phyloP scores from a whole-genome alignment of 1,140 invertebrate species.

The Lepidurus apus region DNA sequence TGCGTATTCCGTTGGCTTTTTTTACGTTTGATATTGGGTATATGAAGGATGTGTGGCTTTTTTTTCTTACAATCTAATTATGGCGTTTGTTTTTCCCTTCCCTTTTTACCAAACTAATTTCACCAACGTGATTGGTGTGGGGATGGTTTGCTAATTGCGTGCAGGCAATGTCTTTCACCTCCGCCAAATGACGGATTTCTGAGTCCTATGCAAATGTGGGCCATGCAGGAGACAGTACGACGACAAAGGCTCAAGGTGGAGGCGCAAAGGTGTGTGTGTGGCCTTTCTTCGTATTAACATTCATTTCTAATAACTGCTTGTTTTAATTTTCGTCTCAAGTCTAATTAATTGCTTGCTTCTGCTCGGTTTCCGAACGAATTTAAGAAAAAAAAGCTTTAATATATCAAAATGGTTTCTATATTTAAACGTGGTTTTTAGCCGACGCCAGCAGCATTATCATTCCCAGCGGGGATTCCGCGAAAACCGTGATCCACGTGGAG shows the following conservation, averaged over 20 bases:
- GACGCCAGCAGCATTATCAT: conserved; percentile 66
- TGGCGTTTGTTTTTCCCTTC: not conserved
- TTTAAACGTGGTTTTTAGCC: conserved; percentile 47
- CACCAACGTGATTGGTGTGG: not conserved
- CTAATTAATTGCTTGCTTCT: conserved; percentile 29
- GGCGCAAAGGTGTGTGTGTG: conserved; percentile 52
- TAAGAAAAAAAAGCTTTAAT: not conserved
- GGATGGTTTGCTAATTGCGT: conserved; percentile 37
- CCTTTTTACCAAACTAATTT: not conserved
- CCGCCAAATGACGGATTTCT: conserved; percentile 49
- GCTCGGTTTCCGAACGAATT: conserved; percentile 24
- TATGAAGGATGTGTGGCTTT: not conserved
- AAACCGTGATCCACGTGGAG: conserved; percentile 44
- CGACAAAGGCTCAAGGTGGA: conserved; percentile 63
- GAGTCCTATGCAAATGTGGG: conserved; percentile 59
- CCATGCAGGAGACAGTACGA: conserved; percentile 64
- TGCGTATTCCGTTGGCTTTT: not conserved
- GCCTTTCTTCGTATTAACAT: not conserved
- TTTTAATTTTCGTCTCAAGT: not conserved
- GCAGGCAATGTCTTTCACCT: conserved; percentile 37
- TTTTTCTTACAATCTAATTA: not conserved
- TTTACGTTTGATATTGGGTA: not conserved
- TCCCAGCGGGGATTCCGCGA: conserved; percentile 61
- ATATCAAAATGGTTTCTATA: conserved; percentile 16
- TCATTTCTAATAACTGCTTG: not conserved